Percentiles rank a stretch among this genome's conserved stretches.
phyloP scores from a whole-genome alignment of 1,140 invertebrate species.

The Halesus radiatus region DNA sequence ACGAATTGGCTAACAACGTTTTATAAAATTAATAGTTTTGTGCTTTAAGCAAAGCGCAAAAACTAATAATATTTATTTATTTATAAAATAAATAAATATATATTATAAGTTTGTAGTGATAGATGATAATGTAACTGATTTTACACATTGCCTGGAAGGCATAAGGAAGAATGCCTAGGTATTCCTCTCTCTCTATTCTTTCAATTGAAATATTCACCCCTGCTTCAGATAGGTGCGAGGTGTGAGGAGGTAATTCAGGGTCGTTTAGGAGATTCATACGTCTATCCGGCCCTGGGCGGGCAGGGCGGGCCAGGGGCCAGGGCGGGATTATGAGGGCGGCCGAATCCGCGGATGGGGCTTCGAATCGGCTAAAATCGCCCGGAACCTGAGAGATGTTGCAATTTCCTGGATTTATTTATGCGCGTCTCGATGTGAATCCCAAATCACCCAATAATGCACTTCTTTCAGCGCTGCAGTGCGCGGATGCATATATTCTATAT shows the following conservation, averaged over 20 bases:
- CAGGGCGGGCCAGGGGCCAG: not conserved
- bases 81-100: no score
- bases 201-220: slow-evolving; percentile 23
- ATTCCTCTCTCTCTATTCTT: not conserved
- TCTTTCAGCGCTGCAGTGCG: slow-evolving; percentile 47
- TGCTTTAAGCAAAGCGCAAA: no score
- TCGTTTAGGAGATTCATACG: slow-evolving; percentile 52
- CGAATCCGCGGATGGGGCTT: not conserved
- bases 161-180: no score
- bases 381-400: slow-evolving; percentile 32
- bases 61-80: no score
- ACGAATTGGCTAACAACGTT: no score
- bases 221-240: no score
- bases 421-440: slow-evolving; percentile 50
- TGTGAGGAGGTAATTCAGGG: slow-evolving; percentile 36
- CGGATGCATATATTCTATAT: slow-evolving; percentile 1
- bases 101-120: no score
- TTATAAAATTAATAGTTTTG: no score
- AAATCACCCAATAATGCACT: slow-evolving; percentile 55
- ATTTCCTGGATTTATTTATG: slow-evolving; percentile 55
- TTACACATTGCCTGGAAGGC: no score
- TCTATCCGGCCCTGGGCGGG: slow-evolving; percentile 40
- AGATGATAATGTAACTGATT: no score
- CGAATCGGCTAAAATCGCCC: slow-evolving; percentile 24
- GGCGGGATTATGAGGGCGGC: slow-evolving; percentile 50